phyloP scores from a whole-genome alignment of 2,888 invertebrate genomes.

The Drosophila tanythrix region DNA sequence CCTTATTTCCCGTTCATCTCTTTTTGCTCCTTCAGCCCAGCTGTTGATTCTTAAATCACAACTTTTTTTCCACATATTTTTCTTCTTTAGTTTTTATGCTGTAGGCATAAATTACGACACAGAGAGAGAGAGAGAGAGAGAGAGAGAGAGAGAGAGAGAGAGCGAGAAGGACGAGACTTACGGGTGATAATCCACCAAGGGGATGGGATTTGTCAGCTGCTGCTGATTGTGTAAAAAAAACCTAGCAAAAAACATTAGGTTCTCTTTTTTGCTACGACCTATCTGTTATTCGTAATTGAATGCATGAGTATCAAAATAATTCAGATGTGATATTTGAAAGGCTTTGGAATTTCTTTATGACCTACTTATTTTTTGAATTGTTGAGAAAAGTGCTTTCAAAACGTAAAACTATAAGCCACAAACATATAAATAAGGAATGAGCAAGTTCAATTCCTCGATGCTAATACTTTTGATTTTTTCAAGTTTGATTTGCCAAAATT shows the following conservation, averaged over 20 bases:
- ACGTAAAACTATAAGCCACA: background rate
- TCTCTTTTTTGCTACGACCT: background rate
- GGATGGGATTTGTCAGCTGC: constrained; percentile 33
- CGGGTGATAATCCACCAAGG: constrained; percentile 32
- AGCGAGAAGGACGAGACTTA: constrained; percentile 40
- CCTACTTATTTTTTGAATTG: background rate
- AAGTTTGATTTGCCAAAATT: background rate
- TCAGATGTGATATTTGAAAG: background rate
- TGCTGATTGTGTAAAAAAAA: background rate
- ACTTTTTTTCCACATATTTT: background rate
- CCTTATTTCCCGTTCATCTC: background rate
- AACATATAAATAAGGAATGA: background rate
- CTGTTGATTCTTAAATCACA: constrained; percentile 68
- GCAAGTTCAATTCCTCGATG: background rate
- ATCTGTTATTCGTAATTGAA: background rate
- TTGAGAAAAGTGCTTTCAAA: background rate
- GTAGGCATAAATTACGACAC: constrained; percentile 67
- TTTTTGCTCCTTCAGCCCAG: constrained; percentile 21
- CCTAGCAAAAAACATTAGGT: background rate
- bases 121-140: background rate
- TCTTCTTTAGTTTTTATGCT: constrained; percentile 7
- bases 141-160: constrained; percentile 27
- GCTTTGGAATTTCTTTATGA: background rate
- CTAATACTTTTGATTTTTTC: background rate
- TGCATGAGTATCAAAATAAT: background rate